Evolutionary conservation across 2,113 vertebrate genomes (phyloP).

Genomic region (Alces alces): DNA sequence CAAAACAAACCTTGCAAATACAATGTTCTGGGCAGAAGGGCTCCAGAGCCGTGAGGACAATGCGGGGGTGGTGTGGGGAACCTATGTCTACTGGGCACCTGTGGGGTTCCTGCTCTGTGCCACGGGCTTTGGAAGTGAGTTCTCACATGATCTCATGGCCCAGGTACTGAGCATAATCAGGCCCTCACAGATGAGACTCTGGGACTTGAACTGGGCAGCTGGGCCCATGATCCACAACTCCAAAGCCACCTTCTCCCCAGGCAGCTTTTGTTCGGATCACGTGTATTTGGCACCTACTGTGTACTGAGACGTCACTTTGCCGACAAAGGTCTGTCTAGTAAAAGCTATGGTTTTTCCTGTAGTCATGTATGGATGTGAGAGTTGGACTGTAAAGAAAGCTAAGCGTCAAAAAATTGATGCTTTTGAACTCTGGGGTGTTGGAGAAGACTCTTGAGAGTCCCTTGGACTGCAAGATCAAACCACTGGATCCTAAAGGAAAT

Average conservation of each 20-base stretch:
- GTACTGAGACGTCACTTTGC: not conserved
- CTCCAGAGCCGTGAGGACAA: not conserved
- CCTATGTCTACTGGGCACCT: not conserved
- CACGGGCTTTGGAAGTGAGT: not conserved
- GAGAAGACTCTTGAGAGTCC: not conserved
- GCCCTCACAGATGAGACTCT: not conserved
- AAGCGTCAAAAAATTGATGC: not conserved
- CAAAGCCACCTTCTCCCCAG: not conserved
- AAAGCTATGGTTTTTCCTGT: not conserved
- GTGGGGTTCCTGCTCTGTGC: not conserved
- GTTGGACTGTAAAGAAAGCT: not conserved
- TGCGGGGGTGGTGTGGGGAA: not conserved
- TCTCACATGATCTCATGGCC: not conserved
- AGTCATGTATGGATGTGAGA: not conserved
- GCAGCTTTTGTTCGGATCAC: not conserved
- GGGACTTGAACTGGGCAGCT: not conserved
- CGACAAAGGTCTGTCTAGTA: not conserved
- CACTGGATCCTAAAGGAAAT: not conserved
- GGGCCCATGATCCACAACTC: not conserved
- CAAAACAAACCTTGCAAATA: not conserved
- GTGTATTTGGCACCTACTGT: not conserved
- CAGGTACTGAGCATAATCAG: accelerated
- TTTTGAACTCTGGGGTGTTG: not conserved
- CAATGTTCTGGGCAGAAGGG: not conserved
- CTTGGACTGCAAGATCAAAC: not conserved